Conservation (phyloP, 2,113 vertebrate genomes). For the Sceloporus undulatus region DNA sequence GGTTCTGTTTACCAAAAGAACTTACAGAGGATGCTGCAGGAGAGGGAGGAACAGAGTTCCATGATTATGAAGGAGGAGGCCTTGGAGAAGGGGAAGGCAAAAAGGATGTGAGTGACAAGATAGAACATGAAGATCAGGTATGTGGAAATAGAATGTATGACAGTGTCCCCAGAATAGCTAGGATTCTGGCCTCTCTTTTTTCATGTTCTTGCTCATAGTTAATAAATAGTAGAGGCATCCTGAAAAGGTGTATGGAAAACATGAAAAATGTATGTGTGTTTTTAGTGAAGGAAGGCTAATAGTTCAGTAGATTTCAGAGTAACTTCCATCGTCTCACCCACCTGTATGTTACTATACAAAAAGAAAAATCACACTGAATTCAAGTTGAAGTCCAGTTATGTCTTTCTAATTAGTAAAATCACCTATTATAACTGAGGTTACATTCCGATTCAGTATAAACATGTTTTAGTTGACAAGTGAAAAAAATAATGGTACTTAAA, state of each 20-base stretch:
- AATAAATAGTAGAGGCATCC: not conserved
- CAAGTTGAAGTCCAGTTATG: not conserved
- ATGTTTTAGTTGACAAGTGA: not conserved
- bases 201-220: not conserved
- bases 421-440: not conserved
- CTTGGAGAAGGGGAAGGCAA: conserved; percentile 94
- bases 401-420: conserved; percentile 17
- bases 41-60: conserved; percentile 92
- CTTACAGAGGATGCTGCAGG: conserved; percentile 86
- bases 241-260: not conserved
- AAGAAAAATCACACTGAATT: not conserved
- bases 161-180: conserved; percentile 12
- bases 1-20: conserved; percentile 96
- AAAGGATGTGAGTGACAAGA: conserved; percentile 96
- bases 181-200: not conserved
- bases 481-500: not conserved
- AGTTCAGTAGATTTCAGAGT: conserved; percentile 6
- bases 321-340: not conserved
- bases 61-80: conserved; percentile 93
- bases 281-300: not conserved
- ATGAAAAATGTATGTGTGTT: not conserved
- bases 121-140: conserved; percentile 98
- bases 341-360: not conserved
- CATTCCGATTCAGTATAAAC: not conserved
- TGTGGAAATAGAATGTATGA: conserved; percentile 25